A percentile compares a stretch with the other conserved stretches of the same genome.
These are phyloP conservation scores for Zaprionus vittiger DNA, from an alignment of 1,140 invertebrate species.

Conservation along the genomic window DNA sequence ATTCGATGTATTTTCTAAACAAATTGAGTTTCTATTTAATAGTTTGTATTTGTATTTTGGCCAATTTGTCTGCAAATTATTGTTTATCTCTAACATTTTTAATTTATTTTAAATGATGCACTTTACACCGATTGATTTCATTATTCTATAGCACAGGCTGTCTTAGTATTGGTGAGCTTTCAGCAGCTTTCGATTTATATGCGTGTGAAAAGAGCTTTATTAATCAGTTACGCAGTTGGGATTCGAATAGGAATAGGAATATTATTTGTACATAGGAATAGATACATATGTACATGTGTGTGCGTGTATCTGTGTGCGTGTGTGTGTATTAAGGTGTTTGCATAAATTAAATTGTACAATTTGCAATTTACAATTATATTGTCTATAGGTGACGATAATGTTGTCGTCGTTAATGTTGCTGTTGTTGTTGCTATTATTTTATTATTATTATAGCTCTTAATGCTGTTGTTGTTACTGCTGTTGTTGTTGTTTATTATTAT, in stretches of 20 bases:
- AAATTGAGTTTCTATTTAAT: too few species aligned
- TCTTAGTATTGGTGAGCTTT: slow-evolving; percentile 8
- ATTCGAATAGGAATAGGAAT: not conserved
- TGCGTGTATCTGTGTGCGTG: not conserved
- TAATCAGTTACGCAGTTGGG: not conserved
- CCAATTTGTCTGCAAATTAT: too few species aligned
- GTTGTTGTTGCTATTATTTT: slow-evolving; percentile 53
- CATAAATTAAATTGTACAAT: slow-evolving; percentile 78
- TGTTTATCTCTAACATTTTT: too few species aligned
- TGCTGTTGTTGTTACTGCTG: slow-evolving; percentile 12
- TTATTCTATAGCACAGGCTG: not conserved
- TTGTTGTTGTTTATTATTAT: slow-evolving; percentile 63
- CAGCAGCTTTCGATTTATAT: not conserved
- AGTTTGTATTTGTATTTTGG: too few species aligned
- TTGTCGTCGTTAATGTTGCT: slow-evolving; percentile 57
- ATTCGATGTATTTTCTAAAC: too few species aligned
- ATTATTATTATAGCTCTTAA: slow-evolving; percentile 53
- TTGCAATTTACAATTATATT: slow-evolving; percentile 75
- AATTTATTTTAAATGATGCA: too few species aligned
- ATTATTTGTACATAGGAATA: not conserved
- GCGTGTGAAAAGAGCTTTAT: slow-evolving; percentile 10
- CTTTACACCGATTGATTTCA: too few species aligned
- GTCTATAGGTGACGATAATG: slow-evolving; percentile 81
- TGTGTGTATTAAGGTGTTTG: slow-evolving; percentile 49
- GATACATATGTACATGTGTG: not conserved